A percentile compares a stretch with the other conserved stretches of the same genome.
Evolutionary conservation across 1,140 invertebrate species (phyloP).

Genomic region (Drosophila parvula): DNA sequence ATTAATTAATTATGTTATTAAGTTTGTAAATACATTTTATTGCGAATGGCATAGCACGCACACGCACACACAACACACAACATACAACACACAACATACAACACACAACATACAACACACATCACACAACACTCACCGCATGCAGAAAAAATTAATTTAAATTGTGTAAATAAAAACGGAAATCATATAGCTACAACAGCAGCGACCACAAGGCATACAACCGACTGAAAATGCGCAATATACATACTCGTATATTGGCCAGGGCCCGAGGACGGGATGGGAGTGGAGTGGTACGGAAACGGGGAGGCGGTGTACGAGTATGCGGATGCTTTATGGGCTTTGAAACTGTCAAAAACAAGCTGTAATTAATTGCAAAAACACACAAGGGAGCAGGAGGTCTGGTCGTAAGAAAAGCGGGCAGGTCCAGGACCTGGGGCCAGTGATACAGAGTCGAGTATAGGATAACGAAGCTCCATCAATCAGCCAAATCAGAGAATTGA

Average conservation of each 20-base stretch:
- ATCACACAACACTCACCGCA: constrained; percentile 18
- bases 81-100: constrained; percentile 9
- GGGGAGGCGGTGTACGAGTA: constrained; percentile 4
- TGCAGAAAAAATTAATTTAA: constrained; percentile 49
- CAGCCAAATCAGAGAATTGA: constrained; percentile 47
- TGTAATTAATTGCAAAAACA: constrained; percentile 62
- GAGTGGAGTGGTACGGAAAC: background rate
- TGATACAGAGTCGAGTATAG: constrained; percentile 32
- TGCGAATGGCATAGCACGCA: constrained; percentile 67
- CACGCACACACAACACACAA: constrained; percentile 31
- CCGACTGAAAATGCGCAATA: constrained; percentile 61
- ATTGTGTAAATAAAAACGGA: constrained; percentile 68
- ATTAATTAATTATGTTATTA: constrained; percentile 77
- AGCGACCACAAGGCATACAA: constrained; percentile 39
- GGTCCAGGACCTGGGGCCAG: background rate
- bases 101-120: constrained; percentile 17
- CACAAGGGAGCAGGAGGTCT: constrained; percentile 10
- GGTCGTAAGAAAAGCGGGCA: background rate
- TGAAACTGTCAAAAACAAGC: constrained; percentile 54
- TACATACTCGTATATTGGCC: constrained; percentile 27
- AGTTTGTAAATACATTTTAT: constrained; percentile 77
- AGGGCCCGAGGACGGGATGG: background rate
- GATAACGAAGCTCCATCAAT: constrained; percentile 53
- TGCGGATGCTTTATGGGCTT: constrained; percentile 29
- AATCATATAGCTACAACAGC: constrained; percentile 42